These are phyloP conservation scores for Eleginops maclovinus DNA, from an alignment of 2,113 vertebrate species.

Conservation along the genomic window DNA sequence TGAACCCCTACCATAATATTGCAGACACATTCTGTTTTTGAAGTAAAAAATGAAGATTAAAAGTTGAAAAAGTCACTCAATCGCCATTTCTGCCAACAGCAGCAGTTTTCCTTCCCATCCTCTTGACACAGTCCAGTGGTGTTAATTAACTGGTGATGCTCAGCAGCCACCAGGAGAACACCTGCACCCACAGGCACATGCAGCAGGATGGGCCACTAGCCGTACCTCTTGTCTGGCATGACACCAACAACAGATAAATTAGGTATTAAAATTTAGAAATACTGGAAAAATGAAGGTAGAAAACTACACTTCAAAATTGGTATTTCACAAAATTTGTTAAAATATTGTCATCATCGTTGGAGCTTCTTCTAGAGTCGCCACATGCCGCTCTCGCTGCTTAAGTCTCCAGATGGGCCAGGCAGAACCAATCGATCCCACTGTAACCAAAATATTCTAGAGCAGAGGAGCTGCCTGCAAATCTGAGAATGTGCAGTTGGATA, in stretches of 20 bases:
- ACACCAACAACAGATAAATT: too few species aligned
- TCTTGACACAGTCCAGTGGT: conserved; percentile 64
- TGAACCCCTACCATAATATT: conserved; percentile 20
- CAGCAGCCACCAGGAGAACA: conserved; percentile 48
- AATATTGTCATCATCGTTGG: conserved; percentile 6
- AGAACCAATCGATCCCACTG: conserved; percentile 62
- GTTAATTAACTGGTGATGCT: conserved; percentile 68
- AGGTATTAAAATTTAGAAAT: background rate
- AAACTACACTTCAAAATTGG: background rate
- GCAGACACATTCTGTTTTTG: conserved; percentile 37
- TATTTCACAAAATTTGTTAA: conserved; percentile 17
- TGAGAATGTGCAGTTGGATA: background rate
- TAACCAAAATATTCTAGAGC: conserved; percentile 55
- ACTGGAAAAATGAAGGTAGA: background rate
- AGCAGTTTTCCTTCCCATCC: conserved; percentile 59
- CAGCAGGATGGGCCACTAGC: conserved; percentile 23
- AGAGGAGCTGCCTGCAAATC: conserved; percentile 25
- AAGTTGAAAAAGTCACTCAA: conserved; percentile 60
- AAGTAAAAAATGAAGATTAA: conserved; percentile 62
- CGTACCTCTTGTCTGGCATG: too few species aligned
- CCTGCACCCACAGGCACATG: conserved; percentile 54
- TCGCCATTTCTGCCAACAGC: conserved; percentile 45
- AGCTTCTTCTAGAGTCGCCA: background rate
- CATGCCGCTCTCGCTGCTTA: conserved; percentile 2
- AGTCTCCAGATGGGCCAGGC: conserved; percentile 49